Conservation (phyloP, 2,113 vertebrate genomes). For the Cyphomyrus plagiostoma region DNA sequence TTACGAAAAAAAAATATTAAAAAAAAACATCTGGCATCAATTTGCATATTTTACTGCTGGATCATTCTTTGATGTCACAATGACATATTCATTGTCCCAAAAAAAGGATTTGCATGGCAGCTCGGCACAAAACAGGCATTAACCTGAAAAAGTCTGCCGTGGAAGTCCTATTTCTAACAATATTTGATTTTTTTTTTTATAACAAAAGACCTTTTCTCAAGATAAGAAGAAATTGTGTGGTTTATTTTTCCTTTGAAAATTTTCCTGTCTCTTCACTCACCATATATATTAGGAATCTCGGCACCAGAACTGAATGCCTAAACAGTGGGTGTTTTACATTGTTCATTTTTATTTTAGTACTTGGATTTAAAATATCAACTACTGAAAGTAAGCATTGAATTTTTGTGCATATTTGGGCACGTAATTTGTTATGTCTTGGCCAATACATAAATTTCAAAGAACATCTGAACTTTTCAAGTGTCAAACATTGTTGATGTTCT, state of each 20-base stretch:
- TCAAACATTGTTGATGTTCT: not conserved
- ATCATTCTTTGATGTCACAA: not conserved
- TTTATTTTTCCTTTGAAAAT: not conserved
- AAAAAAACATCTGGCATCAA: not conserved
- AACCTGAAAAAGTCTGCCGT: not conserved
- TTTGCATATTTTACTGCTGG: conserved; percentile 10
- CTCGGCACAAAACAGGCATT: not conserved
- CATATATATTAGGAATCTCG: not conserved
- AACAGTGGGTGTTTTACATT: not conserved
- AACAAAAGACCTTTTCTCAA: not conserved
- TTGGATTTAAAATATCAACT: not conserved
- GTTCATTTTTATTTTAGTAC: not conserved
- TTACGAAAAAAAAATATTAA: not conserved
- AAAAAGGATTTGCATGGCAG: conserved; percentile 5
- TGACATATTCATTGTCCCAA: not conserved
- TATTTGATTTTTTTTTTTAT: not conserved
- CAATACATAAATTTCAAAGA: not conserved
- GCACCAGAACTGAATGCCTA: not conserved
- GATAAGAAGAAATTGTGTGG: not conserved
- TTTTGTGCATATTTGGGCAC: not conserved
- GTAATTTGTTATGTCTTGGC: not conserved
- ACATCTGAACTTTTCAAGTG: not conserved
- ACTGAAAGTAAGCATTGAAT: not conserved
- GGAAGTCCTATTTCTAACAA: not conserved
- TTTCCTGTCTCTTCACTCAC: not conserved